Evolutionary conservation across 2,888 invertebrate genomes (phyloP), one percentile per base, ranked within the genome.

Genomic region (Antheraea yamamai): DNA sequence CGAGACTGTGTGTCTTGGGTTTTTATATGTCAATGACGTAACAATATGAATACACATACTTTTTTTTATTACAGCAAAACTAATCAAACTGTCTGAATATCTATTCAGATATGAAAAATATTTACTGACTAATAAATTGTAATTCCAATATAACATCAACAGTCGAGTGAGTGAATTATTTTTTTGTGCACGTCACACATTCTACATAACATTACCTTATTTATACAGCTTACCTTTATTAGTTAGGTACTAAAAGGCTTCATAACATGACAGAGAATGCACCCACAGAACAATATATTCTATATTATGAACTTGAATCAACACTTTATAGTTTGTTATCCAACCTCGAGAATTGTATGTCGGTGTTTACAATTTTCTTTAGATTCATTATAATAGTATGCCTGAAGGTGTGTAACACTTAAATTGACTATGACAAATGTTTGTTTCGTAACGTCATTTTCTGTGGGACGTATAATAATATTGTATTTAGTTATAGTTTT

Each of bases 281-380:
- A 39, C 12, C 68, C 39, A 35, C 68, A 68, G 30, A 30, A 16
- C 68, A 68, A 68, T 20, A 35, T 18, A 35, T 20, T 68, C 12
- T 18, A 35, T 68, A 35, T 68, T 68, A 39, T 39, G 20, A 18
- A 51, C 51, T 66, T 74, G 20, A 74, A 66, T 74, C 39, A 61
- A 66, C 68, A 72, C 35, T 77, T 78, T 78, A 79, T 79, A 78
- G 79, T 74, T 66, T 73, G 77, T 75, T 78, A 72, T 77, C 79
- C 72, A 79, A 81, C 81, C 82, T 84, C 82, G 83, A 79, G 80
- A 81, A 76, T 79, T 79, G 70, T 77, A 75, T 70, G 74, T 75
- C 72, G 74, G 75, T 75, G 74, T 76, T 74, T 75, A 76, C 75
- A 71, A 76, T 78, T 74, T 77, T 77, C 75, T 75, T 73, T 73